Conservation (phyloP, 1,140 invertebrate species). For the Bombyx mandarina region DNA sequence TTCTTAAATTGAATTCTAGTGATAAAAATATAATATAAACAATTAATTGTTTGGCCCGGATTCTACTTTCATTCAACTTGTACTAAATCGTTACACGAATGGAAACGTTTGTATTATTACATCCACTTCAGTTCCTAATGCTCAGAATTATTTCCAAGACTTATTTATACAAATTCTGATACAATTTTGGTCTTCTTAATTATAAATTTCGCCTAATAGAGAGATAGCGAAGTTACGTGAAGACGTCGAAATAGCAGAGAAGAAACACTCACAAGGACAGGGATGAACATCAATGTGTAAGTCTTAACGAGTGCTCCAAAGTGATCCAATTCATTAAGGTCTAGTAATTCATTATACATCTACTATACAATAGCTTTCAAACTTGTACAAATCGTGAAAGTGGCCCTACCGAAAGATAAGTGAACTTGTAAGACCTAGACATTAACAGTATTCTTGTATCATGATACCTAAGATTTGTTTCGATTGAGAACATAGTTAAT, state of each 20-base stretch:
- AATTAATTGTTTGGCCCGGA: no score
- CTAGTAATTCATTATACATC: constrained; percentile 66
- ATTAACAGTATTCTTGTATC: no score
- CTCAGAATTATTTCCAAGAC: neutral
- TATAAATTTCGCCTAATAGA: constrained; percentile 25
- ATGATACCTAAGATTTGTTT: no score
- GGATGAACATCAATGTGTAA: constrained; percentile 66
- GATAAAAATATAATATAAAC: no score
- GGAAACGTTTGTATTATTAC: no score
- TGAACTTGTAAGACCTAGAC: no score
- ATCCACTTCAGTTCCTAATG: neutral
- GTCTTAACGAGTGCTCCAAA: constrained; percentile 69
- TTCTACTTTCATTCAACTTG: no score
- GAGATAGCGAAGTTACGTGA: constrained; percentile 47
- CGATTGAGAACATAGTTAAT: no score
- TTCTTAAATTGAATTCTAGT: no score
- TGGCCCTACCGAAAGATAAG: constrained; percentile 15
- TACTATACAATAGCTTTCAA: constrained; percentile 52
- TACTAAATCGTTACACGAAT: no score
- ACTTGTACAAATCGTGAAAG: constrained; percentile 44
- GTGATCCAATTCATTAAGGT: constrained; percentile 66
- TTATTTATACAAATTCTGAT: neutral
- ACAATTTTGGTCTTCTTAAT: constrained; percentile 53
- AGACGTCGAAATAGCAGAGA: constrained; percentile 55
- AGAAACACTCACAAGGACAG: constrained; percentile 52